A percentile compares a stretch with the other conserved stretches of the same genome.
Conservation (phyloP, 1,140 invertebrate genomes). For the Lethrus apterus region DNA sequence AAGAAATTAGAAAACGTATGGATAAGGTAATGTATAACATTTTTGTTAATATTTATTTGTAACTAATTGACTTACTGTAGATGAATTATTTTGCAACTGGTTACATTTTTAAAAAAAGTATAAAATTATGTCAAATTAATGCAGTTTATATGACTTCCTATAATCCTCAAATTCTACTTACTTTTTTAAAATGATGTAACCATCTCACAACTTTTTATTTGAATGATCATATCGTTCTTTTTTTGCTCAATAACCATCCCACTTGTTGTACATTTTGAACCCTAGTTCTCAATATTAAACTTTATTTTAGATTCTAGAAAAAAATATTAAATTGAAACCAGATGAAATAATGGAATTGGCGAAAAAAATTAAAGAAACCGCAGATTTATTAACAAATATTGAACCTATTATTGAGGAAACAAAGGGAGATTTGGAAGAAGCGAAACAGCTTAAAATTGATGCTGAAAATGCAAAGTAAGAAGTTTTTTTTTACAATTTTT, state of each 20-base stretch:
- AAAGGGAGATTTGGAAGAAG: conserved; percentile 63
- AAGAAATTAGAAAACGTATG: conserved; percentile 58
- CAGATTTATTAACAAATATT: conserved; percentile 80
- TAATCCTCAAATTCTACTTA: too few relatives aligned
- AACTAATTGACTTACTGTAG: conserved; percentile 5
- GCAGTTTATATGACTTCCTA: too few relatives aligned
- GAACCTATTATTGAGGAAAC: conserved; percentile 84
- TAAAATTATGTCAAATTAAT: too few relatives aligned
- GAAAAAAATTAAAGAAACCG: conserved; percentile 74
- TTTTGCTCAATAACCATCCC: too few relatives aligned
- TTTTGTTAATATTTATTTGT: too few relatives aligned
- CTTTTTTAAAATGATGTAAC: too few relatives aligned
- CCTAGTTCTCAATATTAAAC: background rate
- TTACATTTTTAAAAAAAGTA: too few relatives aligned
- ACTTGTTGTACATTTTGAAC: too few relatives aligned
- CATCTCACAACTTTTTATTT: too few relatives aligned
- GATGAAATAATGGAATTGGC: conserved; percentile 80
- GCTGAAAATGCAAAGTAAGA: conserved; percentile 70
- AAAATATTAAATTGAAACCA: conserved; percentile 62
- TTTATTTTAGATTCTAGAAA: conserved; percentile 34
- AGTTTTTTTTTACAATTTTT: conserved; percentile 1
- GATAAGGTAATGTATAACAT: background rate
- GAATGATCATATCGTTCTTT: too few relatives aligned
- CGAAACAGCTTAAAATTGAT: conserved; percentile 64
- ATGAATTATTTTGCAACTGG: background rate